Base-by-base conservation (phyloP, 2,113 vertebrate species). In the Holacanthus passer region DNA sequence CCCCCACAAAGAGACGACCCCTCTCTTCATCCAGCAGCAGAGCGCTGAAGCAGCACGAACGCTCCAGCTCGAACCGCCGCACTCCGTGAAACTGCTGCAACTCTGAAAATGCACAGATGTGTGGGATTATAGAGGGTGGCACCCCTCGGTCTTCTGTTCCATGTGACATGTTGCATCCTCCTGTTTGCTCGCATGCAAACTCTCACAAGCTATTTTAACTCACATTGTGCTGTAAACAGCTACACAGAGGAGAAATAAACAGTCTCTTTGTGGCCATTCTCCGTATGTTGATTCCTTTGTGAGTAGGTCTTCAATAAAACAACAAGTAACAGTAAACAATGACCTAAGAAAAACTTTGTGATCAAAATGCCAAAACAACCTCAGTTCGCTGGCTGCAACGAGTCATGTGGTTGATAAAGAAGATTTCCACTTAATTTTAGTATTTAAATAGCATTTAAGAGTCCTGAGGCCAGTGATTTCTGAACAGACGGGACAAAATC, bases 1-100 rank as follows among this genome's bases (percentile, higher is more conserved):
- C 97, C 0, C 98, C 98, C 0, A 97, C 97, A 0, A 99, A 99
- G 41, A 99, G 96, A 7, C 97, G 96, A 0, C 98, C 96, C 0
- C 97, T 93, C 78, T 99, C 98, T 90, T 99, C 98, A 0, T 99
- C 98, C 92, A 99, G 82, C 72, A 99, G 93, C 91, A 99, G 91
- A 13, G 96, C 92, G 32, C 97, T 96, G 0, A 97, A 99, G 91
- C 97, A 99, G 93, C 98, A 99, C 0, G 97, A 97, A 0, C 96
- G 96, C 27, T 97, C 96, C 86, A 98, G 90, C 12, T 96, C 90
- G 35, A 96, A 99, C 5, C 95, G 95, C 16, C 92, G 95, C 37
- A 99, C 95, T 0, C 97, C 96, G 0, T 97, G 96, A 72, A 94
- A 96, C 89, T 96, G 94, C 92, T 92, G 95, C 79, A 99, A 90